A percentile compares a stretch with the other conserved stretches of the same genome.
phyloP scores from a whole-genome alignment of 2,888 invertebrate genomes.

The Trichopria drosophilae region DNA sequence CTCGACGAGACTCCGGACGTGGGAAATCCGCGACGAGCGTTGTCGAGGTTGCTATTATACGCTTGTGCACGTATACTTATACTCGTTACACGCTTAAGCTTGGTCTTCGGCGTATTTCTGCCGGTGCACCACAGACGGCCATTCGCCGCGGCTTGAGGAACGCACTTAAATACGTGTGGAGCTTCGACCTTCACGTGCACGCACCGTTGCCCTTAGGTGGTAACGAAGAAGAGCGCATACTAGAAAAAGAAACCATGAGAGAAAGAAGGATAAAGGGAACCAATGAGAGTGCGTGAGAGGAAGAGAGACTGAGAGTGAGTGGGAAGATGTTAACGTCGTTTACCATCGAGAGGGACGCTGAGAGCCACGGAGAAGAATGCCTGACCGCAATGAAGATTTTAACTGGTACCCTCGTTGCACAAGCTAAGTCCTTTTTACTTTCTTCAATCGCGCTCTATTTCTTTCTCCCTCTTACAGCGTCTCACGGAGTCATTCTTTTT shows the following conservation, averaged over 20 bases:
- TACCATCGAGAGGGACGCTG: constrained; percentile 27
- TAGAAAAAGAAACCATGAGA: constrained; percentile 28
- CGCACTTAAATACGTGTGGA: constrained; percentile 27
- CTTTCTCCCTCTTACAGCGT: constrained; percentile 20
- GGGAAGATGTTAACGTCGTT: constrained; percentile 30
- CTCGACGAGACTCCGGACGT: constrained; percentile 31
- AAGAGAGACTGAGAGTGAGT: constrained; percentile 16
- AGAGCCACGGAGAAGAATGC: constrained; percentile 47
- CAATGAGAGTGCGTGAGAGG: constrained; percentile 28
- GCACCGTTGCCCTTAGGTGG: constrained; percentile 51
- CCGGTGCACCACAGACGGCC: constrained; percentile 18
- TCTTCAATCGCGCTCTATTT: constrained; percentile 13
- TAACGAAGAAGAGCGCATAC: constrained; percentile 31
- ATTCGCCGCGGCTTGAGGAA: constrained; percentile 14
- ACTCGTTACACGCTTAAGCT: no score
- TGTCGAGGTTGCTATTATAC: constrained; percentile 26
- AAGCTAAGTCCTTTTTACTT: constrained; percentile 35
- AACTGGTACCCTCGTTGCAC: constrained; percentile 47
- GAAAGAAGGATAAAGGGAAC: constrained; percentile 30
- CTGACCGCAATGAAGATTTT: constrained; percentile 57
- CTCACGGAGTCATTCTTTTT: constrained; percentile 8
- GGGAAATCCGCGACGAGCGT: constrained; percentile 40
- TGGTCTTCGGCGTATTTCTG: constrained; percentile 26
- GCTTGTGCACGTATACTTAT: constrained; percentile 25
- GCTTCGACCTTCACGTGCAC: constrained; percentile 49